Base-by-base conservation (phyloP, 92 coral and sea anemone genomes). In the Actinernus sp. region DNA sequence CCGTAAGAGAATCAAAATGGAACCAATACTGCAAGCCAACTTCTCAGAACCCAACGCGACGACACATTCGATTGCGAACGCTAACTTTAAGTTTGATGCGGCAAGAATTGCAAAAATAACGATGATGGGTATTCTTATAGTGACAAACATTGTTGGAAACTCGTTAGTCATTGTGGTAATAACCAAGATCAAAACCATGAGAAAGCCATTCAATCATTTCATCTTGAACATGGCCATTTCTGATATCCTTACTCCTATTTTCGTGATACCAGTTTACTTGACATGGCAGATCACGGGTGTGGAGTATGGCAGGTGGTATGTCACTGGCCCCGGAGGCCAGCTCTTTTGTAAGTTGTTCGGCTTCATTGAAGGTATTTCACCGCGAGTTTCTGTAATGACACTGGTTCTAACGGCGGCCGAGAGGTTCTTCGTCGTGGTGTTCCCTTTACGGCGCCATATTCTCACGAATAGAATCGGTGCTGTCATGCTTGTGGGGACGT, bases 181-280 rank as follows among this genome's bases (percentile, higher is more conserved):
- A 13, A 32, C 32, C 16, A 38, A 41, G 6, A 41, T 58, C 49
- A 26, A 37, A 14, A 26, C 48, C 27, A 58, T 58, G 65, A n/a
- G 65, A 37, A 58, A 21, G 11, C 27, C 65, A 17, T 58, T 58
- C 49, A 58, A 58, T 30, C 37, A 9, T 23, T 84, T 84, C 31
- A 68, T 89, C 14, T 63, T 60, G 10, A 84, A 81, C 45, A 61
- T 84, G 85, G 71, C 81, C 44, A 58, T 71, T 1, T 71, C 96
- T 3, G 96, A 89, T 43, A 30, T 89, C 31, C 46, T 79, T 7
- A 50, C 74, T 40, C 58, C 96, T 2, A 54, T 84, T 23, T 29
- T 80, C 20, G 61, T 63, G 56, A 56, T 84, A 82, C 88, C 96
- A 1, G 7, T 74, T 20, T 70, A 63, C 71, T 20, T 84, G 18